Evolutionary conservation across 2,113 vertebrate species (phyloP).

Genomic region (Lonchura striata): DNA sequence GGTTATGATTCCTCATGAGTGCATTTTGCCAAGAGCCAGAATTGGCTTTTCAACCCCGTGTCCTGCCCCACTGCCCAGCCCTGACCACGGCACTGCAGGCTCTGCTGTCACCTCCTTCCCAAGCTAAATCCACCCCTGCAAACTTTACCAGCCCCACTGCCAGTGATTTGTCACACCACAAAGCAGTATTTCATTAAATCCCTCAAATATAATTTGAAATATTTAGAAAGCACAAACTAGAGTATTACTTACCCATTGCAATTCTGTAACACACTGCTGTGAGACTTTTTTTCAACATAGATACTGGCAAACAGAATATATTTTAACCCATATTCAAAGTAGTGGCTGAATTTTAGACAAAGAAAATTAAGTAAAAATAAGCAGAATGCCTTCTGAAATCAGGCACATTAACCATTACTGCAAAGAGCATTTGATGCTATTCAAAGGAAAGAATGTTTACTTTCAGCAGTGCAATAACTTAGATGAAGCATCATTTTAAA

Average conservation of each 20-base stretch:
- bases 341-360: neutral
- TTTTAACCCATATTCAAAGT: neutral
- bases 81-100: neutral
- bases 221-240: neutral
- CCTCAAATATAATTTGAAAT: neutral
- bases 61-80: neutral
- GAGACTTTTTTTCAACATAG: neutral
- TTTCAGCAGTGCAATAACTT: neutral
- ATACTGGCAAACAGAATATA: neutral
- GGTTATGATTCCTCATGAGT: neutral
- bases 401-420: neutral
- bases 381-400: neutral
- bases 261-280: neutral
- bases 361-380: neutral
- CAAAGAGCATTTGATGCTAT: neutral
- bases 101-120: neutral
- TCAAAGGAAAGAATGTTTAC: neutral
- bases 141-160: rapidly evolving
- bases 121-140: neutral
- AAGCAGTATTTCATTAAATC: neutral
- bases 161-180: neutral
- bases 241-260: neutral
- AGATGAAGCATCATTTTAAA: neutral
- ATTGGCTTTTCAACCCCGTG: neutral
- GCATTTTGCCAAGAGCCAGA: neutral